Base-by-base conservation (phyloP, 2,797 vertebrate genomes). In the Pyrocephalus nanus region DNA sequence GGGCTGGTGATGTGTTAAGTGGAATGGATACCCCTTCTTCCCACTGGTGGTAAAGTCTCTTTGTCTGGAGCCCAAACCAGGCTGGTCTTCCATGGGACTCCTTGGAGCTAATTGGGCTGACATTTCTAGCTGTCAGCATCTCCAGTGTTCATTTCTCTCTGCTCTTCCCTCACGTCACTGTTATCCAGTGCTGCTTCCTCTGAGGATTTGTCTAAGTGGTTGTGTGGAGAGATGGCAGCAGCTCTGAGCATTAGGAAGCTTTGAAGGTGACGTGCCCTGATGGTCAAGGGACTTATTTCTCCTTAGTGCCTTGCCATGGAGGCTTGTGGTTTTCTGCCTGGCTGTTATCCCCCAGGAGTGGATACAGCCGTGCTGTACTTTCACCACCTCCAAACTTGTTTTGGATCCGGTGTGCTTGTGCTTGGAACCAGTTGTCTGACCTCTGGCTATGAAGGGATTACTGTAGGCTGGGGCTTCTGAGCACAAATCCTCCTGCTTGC, bases 361-460 rank as follows among this genome's bases (percentile, higher is more conserved):
- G 58, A 42, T 43, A 23, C 18, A 73, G 50, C 69, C 7, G 0
- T 62, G 47, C 75, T 85, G 54, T 45, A 7, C 67, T 78, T 81
- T 47, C 22, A 57, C 38, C 53, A 45, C 80, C n/a, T 90, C 75
- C 55, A 34, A n/a, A 40, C 64, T 76, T 66, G 19, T 32, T 58
- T n/a, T 66, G 81, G 34, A 30, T 79, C n/a, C 34, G 7, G 16
- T 4, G 30, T 88, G 45, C 61, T 61, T 53, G 55, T 92, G 86
- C 94, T 61, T 72, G 80, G 86, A 96, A 45, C 78, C 54, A 84
- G 74, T 88, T 73, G 57, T 57, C 43, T 94, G 96, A 96, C 80
- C 87, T 96, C 93, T 97, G 94, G 79, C 94, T 96, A 93, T 54
- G 57, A 25, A 80, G 94, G 94, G 94, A 95, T 97, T 96, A 86